Evolutionary conservation across 2,888 invertebrate genomes (phyloP).

Genomic region (Brachyptera risi): DNA sequence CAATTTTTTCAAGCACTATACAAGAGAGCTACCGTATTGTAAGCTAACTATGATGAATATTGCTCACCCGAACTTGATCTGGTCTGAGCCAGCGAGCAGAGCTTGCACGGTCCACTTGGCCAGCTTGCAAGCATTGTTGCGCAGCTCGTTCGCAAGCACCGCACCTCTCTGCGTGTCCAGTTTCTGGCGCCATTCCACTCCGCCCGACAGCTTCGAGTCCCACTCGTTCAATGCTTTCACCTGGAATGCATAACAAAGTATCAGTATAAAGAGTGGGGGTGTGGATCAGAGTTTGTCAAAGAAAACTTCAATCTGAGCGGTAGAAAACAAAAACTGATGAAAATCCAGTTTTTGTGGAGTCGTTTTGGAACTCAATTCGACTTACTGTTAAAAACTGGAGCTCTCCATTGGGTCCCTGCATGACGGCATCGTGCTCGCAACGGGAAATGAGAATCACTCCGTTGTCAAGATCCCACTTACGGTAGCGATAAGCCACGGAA

Average conservation of each 20-base stretch:
- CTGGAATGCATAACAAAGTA: too few relatives aligned
- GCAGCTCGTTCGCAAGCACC: conserved; percentile 94
- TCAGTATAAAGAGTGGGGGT: too few relatives aligned
- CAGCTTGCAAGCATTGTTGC: conserved; percentile 99
- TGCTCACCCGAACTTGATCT: conserved; percentile 85
- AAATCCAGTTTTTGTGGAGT: too few relatives aligned
- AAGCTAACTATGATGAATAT: too few relatives aligned
- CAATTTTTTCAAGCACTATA: too few relatives aligned
- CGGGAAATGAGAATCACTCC: conserved; percentile 87
- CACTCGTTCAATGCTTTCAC: conserved; percentile 95
- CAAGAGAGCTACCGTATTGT: too few relatives aligned
- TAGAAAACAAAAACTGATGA: too few relatives aligned
- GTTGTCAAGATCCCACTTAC: conserved; percentile 94
- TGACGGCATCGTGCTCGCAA: conserved; percentile 95
- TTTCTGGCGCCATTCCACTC: conserved; percentile 98
- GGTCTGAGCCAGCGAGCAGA: conserved; percentile 91
- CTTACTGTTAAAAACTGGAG: conserved; percentile 83
- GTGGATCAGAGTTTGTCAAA: too few relatives aligned
- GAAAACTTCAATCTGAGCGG: too few relatives aligned
- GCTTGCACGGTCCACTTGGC: conserved; percentile 97
- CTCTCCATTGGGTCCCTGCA: conserved; percentile 82
- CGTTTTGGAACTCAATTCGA: too few relatives aligned
- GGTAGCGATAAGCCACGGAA: conserved; percentile 93
- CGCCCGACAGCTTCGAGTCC: conserved; percentile 94
- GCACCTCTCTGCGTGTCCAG: conserved; percentile 97